Evolutionary conservation across 2,797 vertebrate genomes (phyloP).

Genomic region (Hipposideros larvatus): DNA sequence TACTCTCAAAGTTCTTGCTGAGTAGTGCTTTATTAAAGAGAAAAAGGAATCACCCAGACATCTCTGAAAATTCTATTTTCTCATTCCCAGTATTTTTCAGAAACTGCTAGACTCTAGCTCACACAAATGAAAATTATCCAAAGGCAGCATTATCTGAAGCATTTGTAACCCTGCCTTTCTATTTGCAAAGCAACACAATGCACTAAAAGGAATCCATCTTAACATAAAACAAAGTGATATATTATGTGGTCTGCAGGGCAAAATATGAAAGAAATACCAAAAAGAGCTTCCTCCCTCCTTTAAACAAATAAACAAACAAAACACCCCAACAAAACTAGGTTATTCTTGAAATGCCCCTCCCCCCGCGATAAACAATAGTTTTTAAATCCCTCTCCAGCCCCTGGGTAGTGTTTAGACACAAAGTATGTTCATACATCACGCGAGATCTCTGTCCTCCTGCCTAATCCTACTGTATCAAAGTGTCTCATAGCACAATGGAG

Average conservation of each 20-base stretch:
- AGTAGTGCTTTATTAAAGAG: background rate
- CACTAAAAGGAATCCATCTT: background rate
- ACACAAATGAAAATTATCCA: background rate
- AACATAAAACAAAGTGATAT: background rate
- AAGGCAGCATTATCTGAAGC: background rate
- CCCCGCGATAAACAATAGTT: background rate
- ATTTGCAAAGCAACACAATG: background rate
- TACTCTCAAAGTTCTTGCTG: conserved; percentile 33
- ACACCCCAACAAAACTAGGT: background rate
- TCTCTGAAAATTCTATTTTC: conserved; percentile 32
- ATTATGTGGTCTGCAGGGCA: background rate
- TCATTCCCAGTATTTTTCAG: background rate
- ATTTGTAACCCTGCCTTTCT: background rate
- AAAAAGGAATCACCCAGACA: background rate
- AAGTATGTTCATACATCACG: conserved; percentile 66
- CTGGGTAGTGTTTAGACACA: conserved; percentile 37
- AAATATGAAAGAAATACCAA: conserved; percentile 1
- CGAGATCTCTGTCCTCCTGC: conserved; percentile 60
- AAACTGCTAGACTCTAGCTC: conserved; percentile 30
- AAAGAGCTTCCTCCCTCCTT: background rate
- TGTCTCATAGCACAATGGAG: conserved; percentile 65
- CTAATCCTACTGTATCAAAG: conserved; percentile 70
- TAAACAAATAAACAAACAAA: background rate
- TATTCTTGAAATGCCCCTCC: background rate
- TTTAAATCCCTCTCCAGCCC: conserved; percentile 34